These are phyloP conservation scores for Elgaria multicarinata DNA, from an alignment of 2,113 vertebrate genomes.

Conservation along the genomic window DNA sequence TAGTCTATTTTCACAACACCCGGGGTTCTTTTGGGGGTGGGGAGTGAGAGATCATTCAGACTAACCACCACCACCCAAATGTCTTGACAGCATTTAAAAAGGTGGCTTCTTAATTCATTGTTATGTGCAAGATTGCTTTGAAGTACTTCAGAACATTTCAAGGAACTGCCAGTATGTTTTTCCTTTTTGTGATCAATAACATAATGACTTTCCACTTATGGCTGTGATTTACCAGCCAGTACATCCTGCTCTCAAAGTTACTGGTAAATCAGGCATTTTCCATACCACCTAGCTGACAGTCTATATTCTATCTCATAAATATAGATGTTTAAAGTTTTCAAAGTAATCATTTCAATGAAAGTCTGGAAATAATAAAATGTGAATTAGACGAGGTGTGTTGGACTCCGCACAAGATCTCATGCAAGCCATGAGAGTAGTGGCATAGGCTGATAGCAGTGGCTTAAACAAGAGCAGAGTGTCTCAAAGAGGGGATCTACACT, in stretches of 20 bases:
- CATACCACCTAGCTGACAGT: too few species aligned
- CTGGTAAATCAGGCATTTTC: constrained; percentile 7
- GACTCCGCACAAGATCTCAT: background rate
- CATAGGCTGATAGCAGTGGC: background rate
- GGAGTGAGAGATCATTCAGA: too few species aligned
- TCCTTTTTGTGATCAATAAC: background rate
- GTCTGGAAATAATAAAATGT: background rate
- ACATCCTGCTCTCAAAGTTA: constrained; percentile 12
- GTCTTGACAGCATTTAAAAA: background rate
- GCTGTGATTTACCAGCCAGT: background rate
- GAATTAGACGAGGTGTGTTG: background rate
- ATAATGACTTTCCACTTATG: background rate
- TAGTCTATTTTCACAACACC: too few species aligned
- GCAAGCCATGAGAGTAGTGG: background rate
- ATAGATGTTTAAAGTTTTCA: background rate
- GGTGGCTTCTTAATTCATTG: background rate
- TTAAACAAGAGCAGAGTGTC: background rate
- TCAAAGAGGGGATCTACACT: too few species aligned
- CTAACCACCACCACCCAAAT: too few species aligned
- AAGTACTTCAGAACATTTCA: constrained; percentile 5
- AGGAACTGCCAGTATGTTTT: constrained; percentile 1
- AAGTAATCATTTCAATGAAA: background rate
- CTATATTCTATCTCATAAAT: background rate
- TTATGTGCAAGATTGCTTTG: background rate
- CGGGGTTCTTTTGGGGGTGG: too few species aligned